These are phyloP conservation scores for Platycercus adscitus DNA, from an alignment of 2,113 vertebrate species.

Conservation along the genomic window DNA sequence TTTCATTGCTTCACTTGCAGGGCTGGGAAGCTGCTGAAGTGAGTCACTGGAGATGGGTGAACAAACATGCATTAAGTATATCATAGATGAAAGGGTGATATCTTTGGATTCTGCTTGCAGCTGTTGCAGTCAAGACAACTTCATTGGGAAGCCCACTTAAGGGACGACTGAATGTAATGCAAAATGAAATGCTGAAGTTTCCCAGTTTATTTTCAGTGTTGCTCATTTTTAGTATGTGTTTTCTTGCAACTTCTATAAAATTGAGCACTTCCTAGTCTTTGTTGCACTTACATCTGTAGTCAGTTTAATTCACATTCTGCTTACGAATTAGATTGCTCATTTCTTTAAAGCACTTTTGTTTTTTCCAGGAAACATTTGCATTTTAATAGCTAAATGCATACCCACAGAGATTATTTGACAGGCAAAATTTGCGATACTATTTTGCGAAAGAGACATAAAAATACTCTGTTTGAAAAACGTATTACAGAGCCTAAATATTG, in stretches of 20 bases:
- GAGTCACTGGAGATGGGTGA: not conserved
- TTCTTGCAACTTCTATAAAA: not conserved
- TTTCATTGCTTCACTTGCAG: not conserved
- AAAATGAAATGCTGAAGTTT: not conserved
- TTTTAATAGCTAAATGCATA: not conserved
- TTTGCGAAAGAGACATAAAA: not conserved
- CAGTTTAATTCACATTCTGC: not conserved
- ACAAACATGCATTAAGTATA: not conserved
- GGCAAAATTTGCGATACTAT: not conserved
- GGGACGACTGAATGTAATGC: not conserved
- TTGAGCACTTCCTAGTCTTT: not conserved
- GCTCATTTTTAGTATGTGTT: not conserved
- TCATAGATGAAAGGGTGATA: not conserved
- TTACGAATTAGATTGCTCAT: not conserved
- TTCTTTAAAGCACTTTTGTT: not conserved
- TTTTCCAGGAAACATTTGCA: not conserved
- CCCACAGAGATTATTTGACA: not conserved
- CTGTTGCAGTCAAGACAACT: slow-evolving; percentile 7
- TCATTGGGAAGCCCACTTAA: not conserved
- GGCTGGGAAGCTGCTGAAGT: not conserved
- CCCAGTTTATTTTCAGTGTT: not conserved
- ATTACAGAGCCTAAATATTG: not conserved
- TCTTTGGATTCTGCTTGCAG: not conserved
- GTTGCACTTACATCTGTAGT: not conserved
- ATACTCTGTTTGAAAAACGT: not conserved